phyloP scores from a whole-genome alignment of 1,140 invertebrate species.

The Drosophila grimshawi region DNA sequence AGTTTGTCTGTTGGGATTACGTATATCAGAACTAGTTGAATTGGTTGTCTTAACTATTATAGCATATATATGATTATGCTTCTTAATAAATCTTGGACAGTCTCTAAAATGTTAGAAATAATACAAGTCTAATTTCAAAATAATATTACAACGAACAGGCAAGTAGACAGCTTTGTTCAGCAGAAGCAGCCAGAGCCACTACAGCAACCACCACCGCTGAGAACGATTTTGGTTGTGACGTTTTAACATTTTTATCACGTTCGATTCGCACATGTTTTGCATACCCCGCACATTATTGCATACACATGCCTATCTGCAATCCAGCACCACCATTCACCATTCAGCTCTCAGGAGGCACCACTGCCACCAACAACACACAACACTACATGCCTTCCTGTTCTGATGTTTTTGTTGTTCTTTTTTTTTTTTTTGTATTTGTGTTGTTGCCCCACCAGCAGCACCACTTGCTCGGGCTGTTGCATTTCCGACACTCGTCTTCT shows the following conservation, averaged over 20 bases:
- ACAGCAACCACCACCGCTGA: slow-evolving; percentile 4
- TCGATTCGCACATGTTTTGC: slow-evolving; percentile 84
- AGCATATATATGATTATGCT: no score
- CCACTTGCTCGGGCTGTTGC: slow-evolving; percentile 20
- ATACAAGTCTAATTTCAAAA: no score
- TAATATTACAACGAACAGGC: no score
- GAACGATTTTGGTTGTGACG: slow-evolving; percentile 18
- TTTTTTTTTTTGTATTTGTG: background rate
- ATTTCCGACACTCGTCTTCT: slow-evolving; percentile 37
- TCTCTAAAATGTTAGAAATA: no score
- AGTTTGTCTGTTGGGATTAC: no score
- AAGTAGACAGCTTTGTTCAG: no score
- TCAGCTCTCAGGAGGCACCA: slow-evolving; percentile 8
- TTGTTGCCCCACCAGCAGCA: background rate
- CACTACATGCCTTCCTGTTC: background rate
- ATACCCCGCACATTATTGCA: slow-evolving; percentile 58
- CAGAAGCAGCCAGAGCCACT: no score
- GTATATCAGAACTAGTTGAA: no score
- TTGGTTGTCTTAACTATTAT: no score
- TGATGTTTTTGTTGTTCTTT: background rate
- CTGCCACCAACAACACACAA: slow-evolving; percentile 8
- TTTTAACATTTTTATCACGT: slow-evolving; percentile 84
- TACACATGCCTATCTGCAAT: slow-evolving; percentile 27
- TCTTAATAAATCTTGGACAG: no score
- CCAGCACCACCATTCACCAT: slow-evolving; percentile 26